Evolutionary conservation across 1,140 invertebrate genomes (phyloP).

Genomic region (Meloidogyne exigua): DNA sequence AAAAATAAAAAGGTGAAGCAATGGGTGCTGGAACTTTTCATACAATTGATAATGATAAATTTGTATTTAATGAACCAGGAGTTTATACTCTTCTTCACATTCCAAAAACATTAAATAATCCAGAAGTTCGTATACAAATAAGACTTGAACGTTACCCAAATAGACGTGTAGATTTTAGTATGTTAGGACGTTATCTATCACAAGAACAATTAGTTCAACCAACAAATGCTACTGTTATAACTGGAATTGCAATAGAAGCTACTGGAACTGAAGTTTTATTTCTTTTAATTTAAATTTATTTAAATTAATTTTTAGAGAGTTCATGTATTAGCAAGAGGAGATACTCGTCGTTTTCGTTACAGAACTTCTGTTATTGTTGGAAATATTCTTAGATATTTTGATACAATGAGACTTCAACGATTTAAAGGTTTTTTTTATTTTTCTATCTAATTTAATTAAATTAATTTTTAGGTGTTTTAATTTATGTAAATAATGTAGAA

Average conservation of each 20-base stretch:
- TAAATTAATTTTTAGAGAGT: slow-evolving; percentile 42
- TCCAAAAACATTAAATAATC: slow-evolving; percentile 55
- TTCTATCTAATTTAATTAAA: background rate
- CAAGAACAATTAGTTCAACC: slow-evolving; percentile 62
- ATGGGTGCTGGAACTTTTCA: slow-evolving; percentile 60
- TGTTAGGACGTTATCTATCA: slow-evolving; percentile 56
- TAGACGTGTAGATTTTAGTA: slow-evolving; percentile 58
- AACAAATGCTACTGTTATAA: slow-evolving; percentile 63
- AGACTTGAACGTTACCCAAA: slow-evolving; percentile 61
- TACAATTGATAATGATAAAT: slow-evolving; percentile 62
- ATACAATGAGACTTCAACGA: slow-evolving; percentile 61
- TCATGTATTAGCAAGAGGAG: slow-evolving; percentile 59
- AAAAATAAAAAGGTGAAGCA: slow-evolving; percentile 40
- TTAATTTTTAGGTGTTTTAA: slow-evolving; percentile 52
- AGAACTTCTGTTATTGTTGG: slow-evolving; percentile 61
- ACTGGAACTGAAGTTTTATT: slow-evolving; percentile 51
- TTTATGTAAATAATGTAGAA: slow-evolving; percentile 64
- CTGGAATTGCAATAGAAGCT: slow-evolving; percentile 54
- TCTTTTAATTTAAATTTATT: no score
- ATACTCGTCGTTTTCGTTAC: slow-evolving; percentile 62
- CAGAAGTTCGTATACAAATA: slow-evolving; percentile 63
- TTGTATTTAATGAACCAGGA: slow-evolving; percentile 64
- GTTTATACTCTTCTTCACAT: slow-evolving; percentile 62
- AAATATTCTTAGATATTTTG: slow-evolving; percentile 63
- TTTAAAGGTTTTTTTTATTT: slow-evolving; percentile 47